phyloP scores from a whole-genome alignment of 2,797 vertebrate species.

The Catostomus latipinnis region DNA sequence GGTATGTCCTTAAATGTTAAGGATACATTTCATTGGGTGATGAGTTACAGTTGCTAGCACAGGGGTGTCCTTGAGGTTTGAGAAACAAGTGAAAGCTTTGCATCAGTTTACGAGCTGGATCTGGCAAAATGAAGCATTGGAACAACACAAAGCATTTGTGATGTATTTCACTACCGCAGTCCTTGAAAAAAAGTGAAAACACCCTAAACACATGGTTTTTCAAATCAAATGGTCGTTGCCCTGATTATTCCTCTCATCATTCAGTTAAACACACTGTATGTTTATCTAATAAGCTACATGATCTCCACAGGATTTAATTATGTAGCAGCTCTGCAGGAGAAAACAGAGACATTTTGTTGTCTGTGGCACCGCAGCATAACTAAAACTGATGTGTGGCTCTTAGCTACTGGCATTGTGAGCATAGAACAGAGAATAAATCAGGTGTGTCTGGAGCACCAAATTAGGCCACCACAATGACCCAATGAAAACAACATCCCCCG shows the following conservation, averaged over 20 bases:
- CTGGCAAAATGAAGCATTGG: neutral
- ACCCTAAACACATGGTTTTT: constrained; percentile 9
- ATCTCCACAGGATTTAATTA: constrained; percentile 48
- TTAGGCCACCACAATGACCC: constrained; percentile 38
- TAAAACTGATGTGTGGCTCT: constrained; percentile 34
- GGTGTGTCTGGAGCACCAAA: constrained; percentile 33
- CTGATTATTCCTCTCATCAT: constrained; percentile 38
- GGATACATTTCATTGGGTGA: neutral
- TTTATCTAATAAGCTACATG: constrained; percentile 47
- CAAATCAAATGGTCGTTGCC: constrained; percentile 3
- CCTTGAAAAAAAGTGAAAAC: neutral
- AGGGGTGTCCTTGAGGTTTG: neutral
- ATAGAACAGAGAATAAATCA: constrained; percentile 25
- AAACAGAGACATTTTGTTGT: constrained; percentile 35
- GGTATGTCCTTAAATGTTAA: too few relatives aligned
- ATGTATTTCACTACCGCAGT: neutral
- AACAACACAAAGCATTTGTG: neutral
- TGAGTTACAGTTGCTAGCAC: neutral
- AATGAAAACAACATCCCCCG: constrained; percentile 22
- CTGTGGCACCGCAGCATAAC: constrained; percentile 32
- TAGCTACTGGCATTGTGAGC: constrained; percentile 23
- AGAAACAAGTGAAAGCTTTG: neutral
- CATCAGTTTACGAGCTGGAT: constrained; percentile 6
- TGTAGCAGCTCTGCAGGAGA: constrained; percentile 32
- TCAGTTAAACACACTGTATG: constrained; percentile 43